Conservation (phyloP, 2,888 invertebrate genomes). For the Drosophila anceps region DNA sequence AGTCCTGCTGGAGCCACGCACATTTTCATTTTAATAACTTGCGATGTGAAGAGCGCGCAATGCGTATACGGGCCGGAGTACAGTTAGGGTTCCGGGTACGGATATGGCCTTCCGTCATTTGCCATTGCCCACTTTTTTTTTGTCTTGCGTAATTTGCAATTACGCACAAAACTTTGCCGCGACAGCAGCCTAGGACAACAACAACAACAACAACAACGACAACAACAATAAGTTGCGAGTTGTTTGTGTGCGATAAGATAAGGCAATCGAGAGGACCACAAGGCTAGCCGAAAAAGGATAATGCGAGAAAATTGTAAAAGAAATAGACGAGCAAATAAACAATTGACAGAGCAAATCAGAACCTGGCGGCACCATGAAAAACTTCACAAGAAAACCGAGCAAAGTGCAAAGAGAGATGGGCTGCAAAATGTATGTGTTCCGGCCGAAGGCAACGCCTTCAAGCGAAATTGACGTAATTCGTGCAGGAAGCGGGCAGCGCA, state of each 20-base stretch:
- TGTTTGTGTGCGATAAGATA: constrained; percentile 60
- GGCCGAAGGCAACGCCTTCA: constrained; percentile 9
- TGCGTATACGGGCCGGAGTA: constrained; percentile 6
- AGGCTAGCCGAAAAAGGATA: constrained; percentile 38
- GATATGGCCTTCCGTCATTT: constrained; percentile 1
- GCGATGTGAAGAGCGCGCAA: constrained; percentile 18
- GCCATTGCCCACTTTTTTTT: constrained; percentile 12
- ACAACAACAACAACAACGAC: constrained; percentile 2
- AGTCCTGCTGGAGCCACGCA: constrained; percentile 60
- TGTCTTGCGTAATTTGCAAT: constrained; percentile 73
- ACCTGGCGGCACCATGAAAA: constrained; percentile 17
- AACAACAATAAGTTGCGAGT: constrained; percentile 38
- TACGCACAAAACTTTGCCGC: constrained; percentile 49
- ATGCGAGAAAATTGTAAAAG: constrained; percentile 35
- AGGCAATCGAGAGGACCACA: constrained; percentile 18
- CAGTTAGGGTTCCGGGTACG: constrained; percentile 6
- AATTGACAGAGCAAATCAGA: constrained; percentile 27
- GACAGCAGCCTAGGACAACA: constrained; percentile 17
- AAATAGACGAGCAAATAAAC: constrained; percentile 32
- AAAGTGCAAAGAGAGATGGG: constrained; percentile 7
- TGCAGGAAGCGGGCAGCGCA: constrained; percentile 34
- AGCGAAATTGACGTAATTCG: constrained; percentile 32
- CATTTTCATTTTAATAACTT: constrained; percentile 67
- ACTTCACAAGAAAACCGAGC: neutral
- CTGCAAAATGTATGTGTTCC: constrained; percentile 29